Evolutionary conservation across 2,888 invertebrate species (phyloP).

Genomic region (Lapara coniferarum): DNA sequence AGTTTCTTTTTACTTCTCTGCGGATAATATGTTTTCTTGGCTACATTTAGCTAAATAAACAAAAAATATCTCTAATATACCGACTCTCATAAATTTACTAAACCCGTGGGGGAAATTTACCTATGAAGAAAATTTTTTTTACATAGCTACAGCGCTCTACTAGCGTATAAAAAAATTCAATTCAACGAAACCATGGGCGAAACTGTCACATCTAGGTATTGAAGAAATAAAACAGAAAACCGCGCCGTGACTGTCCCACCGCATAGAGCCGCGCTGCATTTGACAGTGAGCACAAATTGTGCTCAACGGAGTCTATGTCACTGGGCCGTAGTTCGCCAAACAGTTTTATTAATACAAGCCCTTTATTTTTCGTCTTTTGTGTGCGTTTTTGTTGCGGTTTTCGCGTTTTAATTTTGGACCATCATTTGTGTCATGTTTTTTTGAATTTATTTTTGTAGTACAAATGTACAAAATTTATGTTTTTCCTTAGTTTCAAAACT

Average conservation of each 20-base stretch:
- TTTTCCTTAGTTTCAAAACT: no score
- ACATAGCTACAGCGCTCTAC: no score
- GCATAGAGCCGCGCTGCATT: conserved; percentile 33
- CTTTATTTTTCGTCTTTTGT: neutral
- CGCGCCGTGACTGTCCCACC: neutral
- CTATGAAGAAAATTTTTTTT: no score
- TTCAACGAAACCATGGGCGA: no score
- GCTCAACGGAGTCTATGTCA: conserved; percentile 24
- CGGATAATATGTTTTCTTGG: no score
- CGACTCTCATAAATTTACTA: no score
- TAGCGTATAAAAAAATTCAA: conserved; percentile 5
- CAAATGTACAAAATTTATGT: no score
- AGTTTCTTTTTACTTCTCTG: no score
- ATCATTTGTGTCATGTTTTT: no score
- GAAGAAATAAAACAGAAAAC: conserved; percentile 13
- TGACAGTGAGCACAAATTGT: conserved; percentile 45
- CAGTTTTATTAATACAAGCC: conserved; percentile 14
- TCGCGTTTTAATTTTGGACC: neutral
- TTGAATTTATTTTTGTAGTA: no score
- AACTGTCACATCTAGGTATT: neutral
- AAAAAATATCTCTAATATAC: no score
- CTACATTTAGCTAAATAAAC: no score
- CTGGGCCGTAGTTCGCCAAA: neutral
- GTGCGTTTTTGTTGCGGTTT: neutral
- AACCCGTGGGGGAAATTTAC: neutral